Conservation (phyloP, 2,113 vertebrate species). For the zebrafish (Danio rerio) region DNA sequence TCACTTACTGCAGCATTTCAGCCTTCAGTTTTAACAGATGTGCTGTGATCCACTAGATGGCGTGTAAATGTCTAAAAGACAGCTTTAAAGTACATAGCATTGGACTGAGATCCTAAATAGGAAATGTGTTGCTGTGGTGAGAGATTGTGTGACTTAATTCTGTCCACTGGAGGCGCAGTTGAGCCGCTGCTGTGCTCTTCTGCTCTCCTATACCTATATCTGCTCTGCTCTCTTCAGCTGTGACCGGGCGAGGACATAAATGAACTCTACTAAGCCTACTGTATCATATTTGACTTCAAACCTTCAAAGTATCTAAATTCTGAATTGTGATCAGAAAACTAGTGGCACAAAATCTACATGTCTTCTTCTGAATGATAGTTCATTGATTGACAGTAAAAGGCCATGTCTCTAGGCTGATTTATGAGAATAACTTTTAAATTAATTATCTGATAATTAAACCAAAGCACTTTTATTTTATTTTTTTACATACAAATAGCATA, state of each 20-base stretch:
- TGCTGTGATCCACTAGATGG: constrained; percentile 37
- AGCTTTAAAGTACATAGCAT: neutral
- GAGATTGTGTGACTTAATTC: constrained; percentile 43
- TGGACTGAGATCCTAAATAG: constrained; percentile 54
- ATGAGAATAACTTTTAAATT: no score
- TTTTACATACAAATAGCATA: no score
- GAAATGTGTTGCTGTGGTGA: constrained; percentile 32
- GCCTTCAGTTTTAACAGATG: neutral
- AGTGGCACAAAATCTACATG: neutral
- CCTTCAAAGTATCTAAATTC: no score
- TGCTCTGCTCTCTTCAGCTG: no score
- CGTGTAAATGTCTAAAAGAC: neutral
- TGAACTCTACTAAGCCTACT: neutral
- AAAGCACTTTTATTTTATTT: no score
- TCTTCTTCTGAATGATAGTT: no score
- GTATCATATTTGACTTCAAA: neutral
- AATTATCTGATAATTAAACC: no score
- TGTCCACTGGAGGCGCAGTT: constrained; percentile 31
- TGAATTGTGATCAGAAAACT: neutral
- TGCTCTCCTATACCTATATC: neutral
- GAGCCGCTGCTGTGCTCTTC: neutral
- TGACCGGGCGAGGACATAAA: neutral
- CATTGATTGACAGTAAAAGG: no score
- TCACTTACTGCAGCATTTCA: constrained; percentile 31
- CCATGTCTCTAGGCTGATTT: no score